Evolutionary conservation across 1,140 invertebrate species (phyloP), one percentile per base, ranked within the genome.

Genomic region (Drosophila hydei): DNA sequence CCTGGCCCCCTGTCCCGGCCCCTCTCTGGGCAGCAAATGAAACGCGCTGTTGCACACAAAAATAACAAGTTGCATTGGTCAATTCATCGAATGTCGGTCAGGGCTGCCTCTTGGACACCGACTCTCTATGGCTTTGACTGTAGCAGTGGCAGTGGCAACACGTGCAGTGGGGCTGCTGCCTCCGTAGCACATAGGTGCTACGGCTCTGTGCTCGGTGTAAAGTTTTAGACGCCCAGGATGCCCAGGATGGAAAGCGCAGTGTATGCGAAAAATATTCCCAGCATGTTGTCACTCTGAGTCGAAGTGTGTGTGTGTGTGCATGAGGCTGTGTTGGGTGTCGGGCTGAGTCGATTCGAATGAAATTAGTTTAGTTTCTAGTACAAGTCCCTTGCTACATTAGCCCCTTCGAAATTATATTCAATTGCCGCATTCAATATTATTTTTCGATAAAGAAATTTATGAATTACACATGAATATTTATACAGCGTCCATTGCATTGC

Each of bases 81-180:
- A 88, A 87, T 87, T 78, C 78, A 79, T 87, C 83, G 83, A 87
- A 88, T 87, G 83, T 88, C 83, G 83, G 78, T 87, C 83, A 81
- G 67, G 78, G 68, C 72, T 77, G 75, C 67, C 77, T 65, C 48
- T 54, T 54, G 42, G 70, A 36, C 51, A 68, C 27, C 14, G 16
- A 14, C 14, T 38, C 14, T 42, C n/a, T 11, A 9, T 38, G 43
- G 21, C n/a, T 30, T 19, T 48, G 16, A 25, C 21, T 30, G 8
- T 6, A 30, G 27, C 27, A 11, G 11, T 25, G 42, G 9, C 9
- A 11, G 9, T 9, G 12, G 33, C 33, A 16, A n/a, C 27, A 0
- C 8, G 4, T 11, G 14, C 16, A 25, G 2, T 5, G 40, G 47
- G 40, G n/a, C 38, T 21, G 21, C 16, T 43, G 50, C 27, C 56